phyloP scores from a whole-genome alignment of 2,113 vertebrate species.

The Chlorocebus sabaeus region DNA sequence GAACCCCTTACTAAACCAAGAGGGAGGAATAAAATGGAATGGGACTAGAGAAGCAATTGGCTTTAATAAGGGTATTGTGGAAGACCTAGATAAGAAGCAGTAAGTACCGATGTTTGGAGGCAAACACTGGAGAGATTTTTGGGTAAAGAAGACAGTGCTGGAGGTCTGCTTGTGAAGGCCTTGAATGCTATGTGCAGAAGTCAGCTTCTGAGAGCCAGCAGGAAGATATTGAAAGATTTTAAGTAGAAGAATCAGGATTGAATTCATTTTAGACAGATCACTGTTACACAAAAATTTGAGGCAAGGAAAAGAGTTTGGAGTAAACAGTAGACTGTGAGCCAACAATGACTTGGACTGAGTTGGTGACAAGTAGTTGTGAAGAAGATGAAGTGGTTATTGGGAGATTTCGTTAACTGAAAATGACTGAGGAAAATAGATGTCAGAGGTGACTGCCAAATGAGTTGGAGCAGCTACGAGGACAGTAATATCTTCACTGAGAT shows the following conservation, averaged over 20 bases:
- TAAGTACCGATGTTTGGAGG: neutral
- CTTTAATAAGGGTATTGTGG: neutral
- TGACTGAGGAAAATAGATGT: neutral
- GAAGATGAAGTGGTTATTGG: neutral
- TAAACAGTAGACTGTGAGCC: neutral
- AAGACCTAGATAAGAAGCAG: neutral
- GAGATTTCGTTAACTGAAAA: neutral
- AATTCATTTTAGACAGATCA: neutral
- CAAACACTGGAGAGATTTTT: neutral
- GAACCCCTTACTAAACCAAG: neutral
- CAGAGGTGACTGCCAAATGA: neutral
- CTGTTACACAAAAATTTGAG: neutral
- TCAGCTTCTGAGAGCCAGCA: neutral
- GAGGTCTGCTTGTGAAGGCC: neutral
- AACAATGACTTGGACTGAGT: neutral
- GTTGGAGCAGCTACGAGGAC: neutral
- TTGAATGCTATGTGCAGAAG: neutral
- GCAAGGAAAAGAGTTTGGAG: neutral
- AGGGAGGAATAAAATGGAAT: neutral
- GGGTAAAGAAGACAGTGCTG: neutral
- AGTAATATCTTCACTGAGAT: neutral
- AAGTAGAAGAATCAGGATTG: neutral
- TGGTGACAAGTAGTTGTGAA: neutral
- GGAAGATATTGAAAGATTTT: neutral
- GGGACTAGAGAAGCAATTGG: neutral